Percentiles rank a stretch among this genome's conserved stretches.
These are phyloP conservation scores for Anisognathus igniventris DNA, from an alignment of 2,797 vertebrate genomes.

Conservation along the genomic window DNA sequence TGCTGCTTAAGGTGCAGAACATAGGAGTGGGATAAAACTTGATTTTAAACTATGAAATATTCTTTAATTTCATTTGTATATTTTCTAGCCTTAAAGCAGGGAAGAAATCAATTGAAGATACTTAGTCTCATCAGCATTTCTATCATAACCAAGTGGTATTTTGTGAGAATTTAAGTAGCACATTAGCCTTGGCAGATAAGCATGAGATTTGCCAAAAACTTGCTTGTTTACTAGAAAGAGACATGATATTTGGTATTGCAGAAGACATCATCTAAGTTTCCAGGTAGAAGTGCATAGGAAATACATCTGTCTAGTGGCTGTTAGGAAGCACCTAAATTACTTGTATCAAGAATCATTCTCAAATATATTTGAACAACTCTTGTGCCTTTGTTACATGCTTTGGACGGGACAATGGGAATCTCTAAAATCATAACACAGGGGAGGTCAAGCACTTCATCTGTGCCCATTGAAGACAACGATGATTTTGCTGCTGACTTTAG, in stretches of 20 bases:
- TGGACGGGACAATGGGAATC: conserved; percentile 11
- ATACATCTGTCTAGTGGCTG: neutral
- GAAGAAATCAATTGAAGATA: neutral
- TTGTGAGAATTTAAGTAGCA: neutral
- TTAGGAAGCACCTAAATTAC: neutral
- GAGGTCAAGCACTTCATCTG: conserved; percentile 25
- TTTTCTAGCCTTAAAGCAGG: neutral
- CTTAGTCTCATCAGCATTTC: neutral
- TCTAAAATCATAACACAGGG: conserved; percentile 34
- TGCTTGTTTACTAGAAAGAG: neutral
- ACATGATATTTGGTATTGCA: neutral
- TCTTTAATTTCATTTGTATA: neutral
- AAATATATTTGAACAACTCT: conserved; percentile 31
- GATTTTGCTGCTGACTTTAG: conserved; percentile 41
- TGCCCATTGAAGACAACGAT: conserved; percentile 36
- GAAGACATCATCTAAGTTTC: neutral
- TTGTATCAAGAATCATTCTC: neutral
- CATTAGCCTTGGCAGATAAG: neutral
- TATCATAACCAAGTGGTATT: neutral
- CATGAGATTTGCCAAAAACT: neutral
- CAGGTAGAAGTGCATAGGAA: neutral
- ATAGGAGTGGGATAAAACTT: neutral
- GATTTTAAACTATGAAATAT: neutral
- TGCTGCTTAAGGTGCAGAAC: neutral
- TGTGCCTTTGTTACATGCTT: conserved; percentile 32